Conservation (phyloP, 1,140 invertebrate genomes). For the Megalopta genalis region DNA sequence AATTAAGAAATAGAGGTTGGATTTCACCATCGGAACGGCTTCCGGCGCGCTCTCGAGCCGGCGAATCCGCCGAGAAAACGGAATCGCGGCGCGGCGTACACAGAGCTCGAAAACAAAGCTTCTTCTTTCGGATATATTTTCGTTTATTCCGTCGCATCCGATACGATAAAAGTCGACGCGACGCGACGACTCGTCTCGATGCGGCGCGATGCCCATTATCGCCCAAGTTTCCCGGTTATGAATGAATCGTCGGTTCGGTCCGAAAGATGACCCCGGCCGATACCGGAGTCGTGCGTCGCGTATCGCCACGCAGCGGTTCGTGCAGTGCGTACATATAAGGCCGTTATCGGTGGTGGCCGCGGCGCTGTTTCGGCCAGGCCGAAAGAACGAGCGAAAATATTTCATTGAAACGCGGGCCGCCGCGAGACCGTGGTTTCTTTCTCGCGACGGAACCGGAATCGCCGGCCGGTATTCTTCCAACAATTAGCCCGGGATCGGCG, state of each 20-base stretch:
- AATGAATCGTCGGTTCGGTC: constrained; percentile 40
- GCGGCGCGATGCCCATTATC: constrained; percentile 20
- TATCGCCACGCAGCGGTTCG: constrained; percentile 36
- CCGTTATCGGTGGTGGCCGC: constrained; percentile 15
- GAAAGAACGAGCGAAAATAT: background rate
- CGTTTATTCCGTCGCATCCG: background rate
- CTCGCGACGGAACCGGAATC: background rate
- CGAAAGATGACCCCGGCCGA: constrained; percentile 46
- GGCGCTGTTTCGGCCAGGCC: background rate
- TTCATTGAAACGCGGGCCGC: background rate
- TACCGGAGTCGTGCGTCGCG: constrained; percentile 32
- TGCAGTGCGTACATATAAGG: constrained; percentile 33
- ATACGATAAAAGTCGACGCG: constrained; percentile 1
- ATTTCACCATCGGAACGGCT: background rate
- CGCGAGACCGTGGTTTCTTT: background rate
- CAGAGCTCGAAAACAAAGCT: background rate
- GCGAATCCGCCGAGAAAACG: too few species aligned
- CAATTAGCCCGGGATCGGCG: background rate
- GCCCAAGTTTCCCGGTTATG: constrained; percentile 48
- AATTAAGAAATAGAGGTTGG: constrained; percentile 58
- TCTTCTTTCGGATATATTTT: background rate
- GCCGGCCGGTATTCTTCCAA: background rate
- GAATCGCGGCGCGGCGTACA: too few species aligned
- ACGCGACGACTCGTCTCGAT: background rate
- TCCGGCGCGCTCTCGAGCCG: background rate